Evolutionary conservation across 2,797 vertebrate genomes (phyloP).

Genomic region (Artibeus jamaicensis): DNA sequence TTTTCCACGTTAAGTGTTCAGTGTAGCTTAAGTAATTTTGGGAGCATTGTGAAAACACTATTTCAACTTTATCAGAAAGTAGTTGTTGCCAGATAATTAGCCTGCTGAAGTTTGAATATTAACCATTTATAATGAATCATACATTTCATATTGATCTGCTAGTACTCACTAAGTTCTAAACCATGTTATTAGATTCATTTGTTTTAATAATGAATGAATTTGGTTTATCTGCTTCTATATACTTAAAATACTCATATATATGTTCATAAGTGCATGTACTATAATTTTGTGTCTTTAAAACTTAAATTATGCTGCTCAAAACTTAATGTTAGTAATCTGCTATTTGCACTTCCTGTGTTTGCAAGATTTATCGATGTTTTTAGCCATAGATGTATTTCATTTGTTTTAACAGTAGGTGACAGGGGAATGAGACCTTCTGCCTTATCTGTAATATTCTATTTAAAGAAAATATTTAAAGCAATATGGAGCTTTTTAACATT

Average conservation of each 20-base stretch:
- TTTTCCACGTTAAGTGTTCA: background rate
- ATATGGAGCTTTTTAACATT: background rate
- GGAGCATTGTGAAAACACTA: background rate
- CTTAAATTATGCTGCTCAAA: background rate
- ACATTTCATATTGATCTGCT: background rate
- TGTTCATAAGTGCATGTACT: background rate
- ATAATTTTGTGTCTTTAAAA: background rate
- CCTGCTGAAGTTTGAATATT: background rate
- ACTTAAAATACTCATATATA: background rate
- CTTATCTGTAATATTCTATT: background rate
- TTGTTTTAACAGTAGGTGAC: background rate
- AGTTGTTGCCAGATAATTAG: constrained; percentile 65
- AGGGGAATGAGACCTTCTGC: background rate
- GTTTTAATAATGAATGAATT: background rate
- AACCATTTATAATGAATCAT: background rate
- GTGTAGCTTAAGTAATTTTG: background rate
- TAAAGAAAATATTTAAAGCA: background rate
- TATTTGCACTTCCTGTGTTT: background rate
- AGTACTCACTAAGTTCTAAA: background rate
- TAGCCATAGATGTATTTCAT: background rate
- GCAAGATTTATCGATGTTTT: background rate
- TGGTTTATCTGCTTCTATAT: background rate
- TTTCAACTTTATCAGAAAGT: constrained; percentile 67
- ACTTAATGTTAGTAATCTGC: background rate
- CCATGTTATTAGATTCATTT: background rate